A percentile compares a stretch with the other conserved stretches of the same genome.
Evolutionary conservation across 2,113 vertebrate genomes (phyloP).

Genomic region (Embiotoca jacksoni): DNA sequence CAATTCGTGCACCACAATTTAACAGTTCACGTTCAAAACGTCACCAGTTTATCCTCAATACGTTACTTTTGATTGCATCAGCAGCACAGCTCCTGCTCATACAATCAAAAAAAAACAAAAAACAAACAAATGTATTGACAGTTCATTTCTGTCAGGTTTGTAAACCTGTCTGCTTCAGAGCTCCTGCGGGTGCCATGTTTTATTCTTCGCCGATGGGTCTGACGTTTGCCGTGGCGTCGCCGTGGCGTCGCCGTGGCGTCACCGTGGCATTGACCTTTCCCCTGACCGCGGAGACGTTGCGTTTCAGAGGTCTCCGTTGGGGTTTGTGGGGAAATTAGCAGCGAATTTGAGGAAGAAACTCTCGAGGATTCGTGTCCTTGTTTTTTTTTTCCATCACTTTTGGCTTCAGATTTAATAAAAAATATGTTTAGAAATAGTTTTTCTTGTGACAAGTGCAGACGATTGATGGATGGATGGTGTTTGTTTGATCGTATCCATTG

Average conservation of each 20-base stretch:
- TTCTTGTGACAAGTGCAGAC: not conserved
- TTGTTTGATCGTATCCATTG: not conserved
- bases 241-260: no score
- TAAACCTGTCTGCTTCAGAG: not conserved
- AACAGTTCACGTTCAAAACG: no score
- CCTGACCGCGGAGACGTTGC: not conserved
- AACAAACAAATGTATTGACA: no score
- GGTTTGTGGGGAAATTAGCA: not conserved
- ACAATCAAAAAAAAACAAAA: no score
- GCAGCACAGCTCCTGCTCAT: no score
- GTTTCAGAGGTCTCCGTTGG: not conserved
- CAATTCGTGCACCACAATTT: no score
- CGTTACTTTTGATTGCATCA: no score
- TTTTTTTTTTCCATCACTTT: not conserved
- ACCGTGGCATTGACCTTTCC: constrained; percentile 35
- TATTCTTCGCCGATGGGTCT: not conserved
- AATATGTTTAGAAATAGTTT: not conserved
- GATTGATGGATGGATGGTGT: not conserved
- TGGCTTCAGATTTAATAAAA: not conserved
- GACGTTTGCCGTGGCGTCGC: constrained; percentile 18
- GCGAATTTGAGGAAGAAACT: constrained; percentile 8
- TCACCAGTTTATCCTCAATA: no score
- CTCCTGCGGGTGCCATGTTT: not conserved
- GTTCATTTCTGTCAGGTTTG: not conserved
- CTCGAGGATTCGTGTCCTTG: not conserved